Evolutionary conservation across 2,113 vertebrate species (phyloP).

Genomic region (Aegithalos caudatus): DNA sequence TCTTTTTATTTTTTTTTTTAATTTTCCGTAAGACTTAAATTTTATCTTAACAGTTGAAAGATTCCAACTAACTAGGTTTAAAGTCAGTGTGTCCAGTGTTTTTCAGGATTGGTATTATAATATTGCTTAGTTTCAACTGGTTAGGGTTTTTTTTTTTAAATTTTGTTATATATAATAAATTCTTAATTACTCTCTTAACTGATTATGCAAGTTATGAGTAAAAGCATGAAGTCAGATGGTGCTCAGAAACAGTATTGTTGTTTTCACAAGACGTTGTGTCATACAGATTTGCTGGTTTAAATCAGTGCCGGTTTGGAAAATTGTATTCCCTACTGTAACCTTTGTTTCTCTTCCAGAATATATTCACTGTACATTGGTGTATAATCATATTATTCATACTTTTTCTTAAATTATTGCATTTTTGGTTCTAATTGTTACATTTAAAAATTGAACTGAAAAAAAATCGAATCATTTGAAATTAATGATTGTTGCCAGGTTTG

Average conservation of each 20-base stretch:
- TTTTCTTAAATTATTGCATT: background rate
- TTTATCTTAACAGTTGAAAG: background rate
- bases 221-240: background rate
- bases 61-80: background rate
- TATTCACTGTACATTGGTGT: background rate
- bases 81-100: background rate
- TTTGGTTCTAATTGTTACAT: background rate
- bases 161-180: background rate
- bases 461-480: background rate
- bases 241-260: background rate
- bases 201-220: background rate
- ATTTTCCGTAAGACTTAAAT: background rate
- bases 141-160: background rate
- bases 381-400: background rate
- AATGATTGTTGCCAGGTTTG: background rate
- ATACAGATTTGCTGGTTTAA: background rate
- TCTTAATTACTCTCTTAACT: background rate
- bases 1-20: background rate
- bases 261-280: background rate
- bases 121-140: background rate
- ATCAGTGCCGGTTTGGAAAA: background rate
- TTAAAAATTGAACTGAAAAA: background rate
- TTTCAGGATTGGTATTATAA: background rate
- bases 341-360: background rate
- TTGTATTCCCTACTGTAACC: background rate